Evolutionary conservation across 1,140 invertebrate genomes (phyloP), one percentile per base, ranked within the genome.

Genomic region (Euwallacea similis): DNA sequence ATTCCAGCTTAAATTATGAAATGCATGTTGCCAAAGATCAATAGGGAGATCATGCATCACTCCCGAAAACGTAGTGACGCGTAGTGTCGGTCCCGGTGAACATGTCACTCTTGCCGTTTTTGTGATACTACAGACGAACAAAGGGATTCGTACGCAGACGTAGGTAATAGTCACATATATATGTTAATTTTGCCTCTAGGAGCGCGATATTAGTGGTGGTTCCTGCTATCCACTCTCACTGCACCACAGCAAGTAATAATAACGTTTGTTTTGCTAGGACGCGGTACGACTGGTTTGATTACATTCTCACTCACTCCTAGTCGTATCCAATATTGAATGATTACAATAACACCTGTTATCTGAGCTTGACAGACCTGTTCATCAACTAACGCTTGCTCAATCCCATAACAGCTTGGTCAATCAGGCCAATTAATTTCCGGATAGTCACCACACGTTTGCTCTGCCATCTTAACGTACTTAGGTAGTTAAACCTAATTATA

Each of bases 281-380:
- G 66, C 68, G 67, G 58, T 61, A 46, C 66, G 42, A 72, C 65
- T 70, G 60, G 58, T 67, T 44, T 72, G 69, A 66, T 76, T 71
- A 72, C 73, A 70, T 42, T 72, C 69, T 76, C 73, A 73, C 72
- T 75, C 71, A 73, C 73, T 73, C 72, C 67, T 77, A 78, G 76
- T 76, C 76, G 71, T 76, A 78, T 79, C 78, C 73, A 76, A 77
- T 79, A 79, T 78, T 78, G 75, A 80, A 79, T 75, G 76, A 76
- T 78, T 76, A 79, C 78, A 79, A 79, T 80, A 79, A 75, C 77
- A 80, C 78, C 77, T 80, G 78, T 80, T 79, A 78, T 75, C 73
- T 76, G 71, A 75, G 74, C 74, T 74, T 74, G 75, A 68, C 73
- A 79, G 77, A 80, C 79, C 77, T 79, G 79, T 80, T 80, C 77